Percentiles rank a stretch among this genome's conserved stretches.
Evolutionary conservation across 2,113 vertebrate species (phyloP).

Genomic region (Indri indri): DNA sequence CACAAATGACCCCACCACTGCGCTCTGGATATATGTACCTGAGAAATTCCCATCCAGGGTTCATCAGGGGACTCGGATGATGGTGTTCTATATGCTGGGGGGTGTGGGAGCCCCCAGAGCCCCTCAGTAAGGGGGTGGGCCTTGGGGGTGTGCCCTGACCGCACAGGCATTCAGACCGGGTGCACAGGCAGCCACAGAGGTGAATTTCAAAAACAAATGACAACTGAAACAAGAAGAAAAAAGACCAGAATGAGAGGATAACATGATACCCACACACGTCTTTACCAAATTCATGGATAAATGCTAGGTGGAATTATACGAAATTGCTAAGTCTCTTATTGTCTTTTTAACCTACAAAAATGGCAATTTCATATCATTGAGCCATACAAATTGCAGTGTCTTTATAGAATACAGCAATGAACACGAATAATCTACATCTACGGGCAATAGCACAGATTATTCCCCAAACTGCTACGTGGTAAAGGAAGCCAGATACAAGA

Average conservation of each 20-base stretch:
- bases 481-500: background rate
- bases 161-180: rapidly evolving
- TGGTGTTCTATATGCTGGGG: too few relatives aligned
- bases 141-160: rapidly evolving
- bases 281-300: rapidly evolving
- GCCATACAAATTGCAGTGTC: rapidly evolving
- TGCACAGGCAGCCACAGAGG: rapidly evolving
- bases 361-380: rapidly evolving
- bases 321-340: too few relatives aligned
- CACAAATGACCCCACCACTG: background rate
- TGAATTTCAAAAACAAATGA: background rate
- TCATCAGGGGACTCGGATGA: rapidly evolving
- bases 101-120: rapidly evolving
- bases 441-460: rapidly evolving
- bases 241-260: rapidly evolving
- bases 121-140: too few relatives aligned
- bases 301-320: rapidly evolving
- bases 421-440: rapidly evolving
- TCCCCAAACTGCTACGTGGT: rapidly evolving
- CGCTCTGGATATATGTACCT: background rate
- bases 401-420: background rate
- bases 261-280: rapidly evolving
- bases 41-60: background rate
- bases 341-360: background rate
- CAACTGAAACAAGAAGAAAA: background rate